Percentiles rank a stretch among this genome's conserved stretches.
Conservation (phyloP, 1,140 invertebrate genomes). For the Cydia amplana region DNA sequence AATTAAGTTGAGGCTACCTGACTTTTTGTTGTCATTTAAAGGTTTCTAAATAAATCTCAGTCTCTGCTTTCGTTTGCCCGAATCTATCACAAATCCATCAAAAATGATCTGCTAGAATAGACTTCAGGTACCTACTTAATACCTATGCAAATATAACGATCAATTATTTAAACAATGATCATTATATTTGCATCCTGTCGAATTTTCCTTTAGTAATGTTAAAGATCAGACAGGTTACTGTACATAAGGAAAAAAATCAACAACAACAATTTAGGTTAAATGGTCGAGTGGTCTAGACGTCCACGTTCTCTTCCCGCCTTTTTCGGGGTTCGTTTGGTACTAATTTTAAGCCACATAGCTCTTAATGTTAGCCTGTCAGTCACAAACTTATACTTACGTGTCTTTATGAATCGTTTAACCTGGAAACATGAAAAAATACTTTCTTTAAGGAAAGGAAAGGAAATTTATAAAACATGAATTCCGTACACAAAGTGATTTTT, state of each 20-base stretch:
- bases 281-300: slow-evolving; percentile 5
- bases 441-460: too few relatives aligned
- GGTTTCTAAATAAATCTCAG: too few relatives aligned
- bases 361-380: slow-evolving; percentile 27
- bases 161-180: too few relatives aligned
- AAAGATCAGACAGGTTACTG: background rate
- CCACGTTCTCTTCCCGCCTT: background rate
- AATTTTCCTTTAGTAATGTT: too few relatives aligned
- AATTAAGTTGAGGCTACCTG: background rate
- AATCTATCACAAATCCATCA: too few relatives aligned
- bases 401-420: slow-evolving; percentile 31
- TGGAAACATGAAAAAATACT: slow-evolving; percentile 22
- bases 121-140: too few relatives aligned
- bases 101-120: too few relatives aligned
- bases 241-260: background rate
- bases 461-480: background rate
- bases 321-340: slow-evolving; percentile 21
- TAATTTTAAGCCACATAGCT: slow-evolving; percentile 14
- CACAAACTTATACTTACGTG: slow-evolving; percentile 28
- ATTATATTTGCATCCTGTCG: too few relatives aligned
- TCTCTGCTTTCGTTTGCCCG: too few relatives aligned
- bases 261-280: slow-evolving; percentile 11
- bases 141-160: too few relatives aligned
- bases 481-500: background rate
- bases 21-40: too few relatives aligned